phyloP scores from a whole-genome alignment of 2,797 vertebrate genomes.

The Epinephelus malabaricus region DNA sequence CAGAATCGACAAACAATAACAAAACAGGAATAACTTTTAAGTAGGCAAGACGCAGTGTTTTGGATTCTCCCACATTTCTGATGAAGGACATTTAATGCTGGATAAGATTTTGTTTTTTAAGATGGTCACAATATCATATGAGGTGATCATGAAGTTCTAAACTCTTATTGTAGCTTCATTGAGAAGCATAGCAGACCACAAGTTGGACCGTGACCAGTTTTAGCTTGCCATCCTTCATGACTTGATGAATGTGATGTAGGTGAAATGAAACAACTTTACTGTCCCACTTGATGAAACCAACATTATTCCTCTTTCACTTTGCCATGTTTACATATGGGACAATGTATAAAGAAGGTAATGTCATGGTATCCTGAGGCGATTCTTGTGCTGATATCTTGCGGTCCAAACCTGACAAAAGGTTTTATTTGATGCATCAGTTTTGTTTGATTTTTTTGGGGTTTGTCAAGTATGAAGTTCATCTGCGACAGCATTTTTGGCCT shows the following conservation, averaged over 20 bases:
- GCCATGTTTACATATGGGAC: not conserved
- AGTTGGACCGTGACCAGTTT: not conserved
- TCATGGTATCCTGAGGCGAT: not conserved
- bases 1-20: constrained; percentile 20
- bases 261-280: not conserved
- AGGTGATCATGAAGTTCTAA: not conserved
- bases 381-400: not conserved
- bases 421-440: not conserved
- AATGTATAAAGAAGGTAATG: not conserved
- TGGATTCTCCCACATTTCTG: not conserved
- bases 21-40: constrained; percentile 1
- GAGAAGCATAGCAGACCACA: not conserved
- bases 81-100: not conserved
- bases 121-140: not conserved
- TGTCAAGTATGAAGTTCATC: no score
- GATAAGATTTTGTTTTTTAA: no score
- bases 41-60: not conserved
- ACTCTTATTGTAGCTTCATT: not conserved
- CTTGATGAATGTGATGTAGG: not conserved
- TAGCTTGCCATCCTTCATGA: not conserved
- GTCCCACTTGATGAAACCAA: not conserved
- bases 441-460: not conserved
- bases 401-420: not conserved
- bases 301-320: not conserved
- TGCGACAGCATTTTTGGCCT: no score